Percentiles rank a stretch among this genome's conserved stretches.
Conservation (phyloP, 2,888 invertebrate genomes). For the Drosophila meridiana region DNA sequence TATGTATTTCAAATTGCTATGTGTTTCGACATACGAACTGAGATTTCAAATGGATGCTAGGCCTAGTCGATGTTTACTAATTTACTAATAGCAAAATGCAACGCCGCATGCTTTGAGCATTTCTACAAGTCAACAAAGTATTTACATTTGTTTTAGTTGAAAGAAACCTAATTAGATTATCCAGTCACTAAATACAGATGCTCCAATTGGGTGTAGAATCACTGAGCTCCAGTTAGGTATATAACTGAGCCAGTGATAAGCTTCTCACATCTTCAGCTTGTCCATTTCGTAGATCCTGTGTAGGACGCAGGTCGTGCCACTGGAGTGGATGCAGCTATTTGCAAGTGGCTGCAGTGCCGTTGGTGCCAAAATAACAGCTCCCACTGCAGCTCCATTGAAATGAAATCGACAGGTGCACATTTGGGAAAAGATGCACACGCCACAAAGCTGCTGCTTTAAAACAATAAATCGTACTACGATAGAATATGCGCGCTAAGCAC, state of each 20-base stretch:
- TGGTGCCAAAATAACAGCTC: not conserved
- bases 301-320: too few species aligned
- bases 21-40: constrained; percentile 3
- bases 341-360: too few species aligned
- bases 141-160: not conserved
- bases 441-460: not conserved
- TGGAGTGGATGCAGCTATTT: too few species aligned
- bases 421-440: not conserved
- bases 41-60: constrained; percentile 14
- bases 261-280: too few species aligned
- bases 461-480: constrained; percentile 11
- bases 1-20: constrained; percentile 26
- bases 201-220: too few species aligned
- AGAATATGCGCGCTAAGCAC: constrained; percentile 38
- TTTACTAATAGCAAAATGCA: not conserved
- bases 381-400: not conserved
- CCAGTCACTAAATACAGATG: not conserved
- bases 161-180: not conserved
- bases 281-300: too few species aligned
- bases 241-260: too few species aligned
- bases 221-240: too few species aligned
- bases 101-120: not conserved
- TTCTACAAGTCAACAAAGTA: not conserved
- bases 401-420: not conserved
- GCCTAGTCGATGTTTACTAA: constrained; percentile 38